Conservation (phyloP, 2,888 invertebrate genomes). For the Apamea sordens region DNA sequence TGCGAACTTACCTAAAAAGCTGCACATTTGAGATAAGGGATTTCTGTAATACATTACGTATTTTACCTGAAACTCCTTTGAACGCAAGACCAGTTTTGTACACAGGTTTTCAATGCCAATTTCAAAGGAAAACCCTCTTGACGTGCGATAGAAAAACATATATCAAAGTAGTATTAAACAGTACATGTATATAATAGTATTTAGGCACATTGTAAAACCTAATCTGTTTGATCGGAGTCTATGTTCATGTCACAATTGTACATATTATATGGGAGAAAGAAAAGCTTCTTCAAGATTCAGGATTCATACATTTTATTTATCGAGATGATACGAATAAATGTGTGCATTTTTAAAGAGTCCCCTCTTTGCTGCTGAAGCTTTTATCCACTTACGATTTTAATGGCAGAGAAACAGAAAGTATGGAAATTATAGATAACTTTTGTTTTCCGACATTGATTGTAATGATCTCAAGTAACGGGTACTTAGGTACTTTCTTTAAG, state of each 20-base stretch:
- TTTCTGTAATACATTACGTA: conserved; percentile 7
- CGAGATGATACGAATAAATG: conserved; percentile 26
- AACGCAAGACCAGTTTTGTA: background rate
- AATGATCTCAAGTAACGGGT: conserved; percentile 11
- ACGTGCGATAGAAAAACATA: background rate
- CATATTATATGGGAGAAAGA: conserved; percentile 29
- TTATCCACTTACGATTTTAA: conserved; percentile 50
- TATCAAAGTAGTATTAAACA: conserved; percentile 8
- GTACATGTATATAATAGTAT: conserved; percentile 28
- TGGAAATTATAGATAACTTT: conserved; percentile 24
- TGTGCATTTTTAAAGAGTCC: conserved; percentile 39
- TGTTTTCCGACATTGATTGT: conserved; percentile 31
- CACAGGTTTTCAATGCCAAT: background rate
- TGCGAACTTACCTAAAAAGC: conserved; percentile 6
- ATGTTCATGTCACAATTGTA: conserved; percentile 19
- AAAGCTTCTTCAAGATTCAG: conserved; percentile 3
- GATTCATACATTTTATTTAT: conserved; percentile 11
- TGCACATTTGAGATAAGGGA: conserved; percentile 28
- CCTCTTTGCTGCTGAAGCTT: conserved; percentile 30
- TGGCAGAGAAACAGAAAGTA: conserved; percentile 44
- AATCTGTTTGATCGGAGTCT: conserved; percentile 43
- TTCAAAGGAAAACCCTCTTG: conserved; percentile 10
- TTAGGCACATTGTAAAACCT: conserved; percentile 16
- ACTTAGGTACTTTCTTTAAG: background rate
- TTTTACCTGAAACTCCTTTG: background rate